Evolutionary conservation across 2,888 invertebrate species (phyloP).

Genomic region (Chaetogeoica ovagalla): DNA sequence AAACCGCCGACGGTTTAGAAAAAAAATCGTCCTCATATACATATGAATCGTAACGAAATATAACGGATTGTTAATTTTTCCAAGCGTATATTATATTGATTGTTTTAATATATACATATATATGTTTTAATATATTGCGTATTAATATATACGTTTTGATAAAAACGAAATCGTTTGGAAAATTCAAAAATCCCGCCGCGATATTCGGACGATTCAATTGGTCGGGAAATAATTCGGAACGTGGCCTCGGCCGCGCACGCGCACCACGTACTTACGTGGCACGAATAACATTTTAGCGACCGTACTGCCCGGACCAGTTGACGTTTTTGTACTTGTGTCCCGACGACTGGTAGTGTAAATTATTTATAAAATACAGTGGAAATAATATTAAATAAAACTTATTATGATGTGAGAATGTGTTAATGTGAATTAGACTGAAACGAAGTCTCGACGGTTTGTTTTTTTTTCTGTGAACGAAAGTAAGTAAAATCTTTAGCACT

Average conservation of each 20-base stretch:
- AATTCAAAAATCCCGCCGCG: conserved; percentile 5
- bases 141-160: no score
- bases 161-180: background rate
- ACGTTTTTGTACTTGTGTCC: background rate
- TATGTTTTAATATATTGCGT: no score
- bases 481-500: background rate
- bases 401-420: background rate
- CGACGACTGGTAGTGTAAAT: no score
- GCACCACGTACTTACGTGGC: conserved; percentile 67
- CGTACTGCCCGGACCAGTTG: conserved; percentile 24
- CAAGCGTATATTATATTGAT: no score
- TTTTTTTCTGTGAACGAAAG: background rate
- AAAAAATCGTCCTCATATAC: no score
- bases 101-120: no score
- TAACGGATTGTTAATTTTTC: no score
- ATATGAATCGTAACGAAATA: no score
- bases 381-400: background rate
- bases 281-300: conserved; percentile 15
- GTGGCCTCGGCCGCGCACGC: conserved; percentile 64
- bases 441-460: background rate
- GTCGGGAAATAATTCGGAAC: conserved; percentile 56
- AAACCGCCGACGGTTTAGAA: no score
- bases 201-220: background rate
- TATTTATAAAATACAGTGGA: background rate
- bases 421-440: background rate